Percentiles rank a stretch among this genome's conserved stretches.
Conservation (phyloP, 92 coral and sea anemone species). For the Micromussa lordhowensis region DNA sequence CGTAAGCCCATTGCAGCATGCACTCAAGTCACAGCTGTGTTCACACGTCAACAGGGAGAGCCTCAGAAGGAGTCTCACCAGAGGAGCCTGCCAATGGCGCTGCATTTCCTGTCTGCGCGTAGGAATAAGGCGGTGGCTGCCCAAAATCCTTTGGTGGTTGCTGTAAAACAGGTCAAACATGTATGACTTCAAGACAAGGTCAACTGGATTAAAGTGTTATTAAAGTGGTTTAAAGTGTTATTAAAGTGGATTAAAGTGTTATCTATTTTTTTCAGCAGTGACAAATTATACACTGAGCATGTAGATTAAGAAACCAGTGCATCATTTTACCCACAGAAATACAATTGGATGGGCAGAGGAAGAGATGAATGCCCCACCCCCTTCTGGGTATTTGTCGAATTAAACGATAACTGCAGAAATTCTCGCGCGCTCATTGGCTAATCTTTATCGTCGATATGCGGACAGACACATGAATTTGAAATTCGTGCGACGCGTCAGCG, state of each 20-base stretch:
- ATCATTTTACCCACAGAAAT: no score
- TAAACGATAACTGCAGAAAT: no score
- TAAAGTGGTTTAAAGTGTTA: no score
- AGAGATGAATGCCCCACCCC: no score
- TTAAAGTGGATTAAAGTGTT: no score
- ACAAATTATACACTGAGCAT: background rate
- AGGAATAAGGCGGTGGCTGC: slow-evolving; percentile 26
- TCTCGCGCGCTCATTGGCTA: no score
- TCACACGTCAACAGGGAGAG: background rate
- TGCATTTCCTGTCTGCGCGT: slow-evolving; percentile 23
- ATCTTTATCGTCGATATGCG: no score
- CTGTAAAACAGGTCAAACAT: background rate
- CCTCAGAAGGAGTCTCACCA: background rate
- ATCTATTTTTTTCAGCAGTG: background rate
- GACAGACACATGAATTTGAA: no score
- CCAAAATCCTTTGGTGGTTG: background rate
- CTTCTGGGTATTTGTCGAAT: no score
- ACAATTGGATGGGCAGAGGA: no score
- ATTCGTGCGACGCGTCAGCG: no score
- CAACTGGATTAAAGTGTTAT: background rate
- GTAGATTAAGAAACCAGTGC: no score
- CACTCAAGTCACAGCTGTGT: background rate
- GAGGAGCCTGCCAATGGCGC: slow-evolving; percentile 13
- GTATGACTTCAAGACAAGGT: background rate
- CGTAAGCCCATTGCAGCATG: background rate